Base-by-base conservation (phyloP, 1,140 invertebrate genomes). In the Dreissena polymorpha region DNA sequence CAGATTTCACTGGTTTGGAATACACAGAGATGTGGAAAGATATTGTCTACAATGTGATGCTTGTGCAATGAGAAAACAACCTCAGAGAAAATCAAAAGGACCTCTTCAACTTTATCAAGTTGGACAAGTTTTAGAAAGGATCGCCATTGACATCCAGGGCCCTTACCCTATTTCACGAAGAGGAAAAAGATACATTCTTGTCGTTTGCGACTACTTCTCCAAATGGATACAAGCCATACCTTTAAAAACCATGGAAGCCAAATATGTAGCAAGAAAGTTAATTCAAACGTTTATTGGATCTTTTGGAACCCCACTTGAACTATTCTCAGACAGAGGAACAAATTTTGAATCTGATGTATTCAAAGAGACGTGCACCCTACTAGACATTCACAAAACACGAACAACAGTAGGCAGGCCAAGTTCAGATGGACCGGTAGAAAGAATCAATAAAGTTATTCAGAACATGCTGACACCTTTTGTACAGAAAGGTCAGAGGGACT, bases 321-420 rank as follows among this genome's bases (percentile, higher is more conserved):
- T 78, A 68, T 29, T 27, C 53, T 53, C 23, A n/a, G 65, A 78
- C 25, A 27, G 91, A 84, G 93, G 91, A 25, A 70, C 80, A 29
- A 69, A 88, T 49, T 86, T 89, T 73, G 76, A 84, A 64, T 86
- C 85, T 16, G 49, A 67, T 14, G 21, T 89, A 23, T 85, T 89
- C 51, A 50, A 80, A 49, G 78, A 83, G 27, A 29, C 86, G 16
- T 86, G 87, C 64, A 23, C 78, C 21, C 23, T 76, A 14, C 60
- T 86, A 55, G 85, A 72, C 16, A 83, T 86, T n/a, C 77, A 85
- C 53, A 86, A 87, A 71, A 80, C 70, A 21, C 55, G 74, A 75
- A 85, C 85, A 49, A 86, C 76, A 70, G 29, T 83, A n/a, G 85
- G 85, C 57, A 83, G 86, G 49, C 89, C 86, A 0, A 85, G 83